Base-by-base conservation (phyloP, 2,113 vertebrate genomes). In the Carassius gibelio region DNA sequence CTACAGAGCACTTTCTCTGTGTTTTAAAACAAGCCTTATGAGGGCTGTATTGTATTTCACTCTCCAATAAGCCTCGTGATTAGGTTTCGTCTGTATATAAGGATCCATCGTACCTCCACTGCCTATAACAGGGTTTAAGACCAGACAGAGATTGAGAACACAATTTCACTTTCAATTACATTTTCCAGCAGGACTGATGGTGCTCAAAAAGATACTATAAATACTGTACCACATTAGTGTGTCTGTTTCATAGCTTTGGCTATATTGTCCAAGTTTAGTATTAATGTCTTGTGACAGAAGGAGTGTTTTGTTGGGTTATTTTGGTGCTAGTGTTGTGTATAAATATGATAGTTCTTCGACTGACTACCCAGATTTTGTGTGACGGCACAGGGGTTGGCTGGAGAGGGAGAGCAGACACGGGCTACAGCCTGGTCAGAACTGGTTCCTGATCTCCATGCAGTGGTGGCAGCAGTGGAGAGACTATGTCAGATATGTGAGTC, bases 401-500 rank as follows among this genome's bases (percentile, higher is more conserved):
- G 98, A 99, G 92, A 95, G 98, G 85, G 98, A 99, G 92, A 98
- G 96, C 93, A 95, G 98, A 87, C 96, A 98, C 87, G 98, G 98
- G 36, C 95, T 99, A 17, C 97, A 98, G 87, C 94, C 94, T 71
- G 94, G 95, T 77, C 97, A 99, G 90, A 99, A 97, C 92, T 99
- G 98, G 98, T 99, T 98, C 91, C 96, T 99, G 90, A 98, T 99
- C 92, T 98, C 97, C n/a, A 96, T 97, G 93, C 95, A 96, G 34
- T 99, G 98, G 98, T 99, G 98, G 98, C 96, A 98, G 71, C 96
- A 98, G 84, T 99, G 98, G 98, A 99, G 97, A 88, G 98, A 99
- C 87, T 99, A 99, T 69, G 98, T 97, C 84, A 97, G 96, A 98
- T 99, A 99, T 8, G 98, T 99, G 91, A 97, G 98, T 97, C 89